phyloP scores from a whole-genome alignment of 2,888 invertebrate genomes.

The Pachydiplax longipennis region DNA sequence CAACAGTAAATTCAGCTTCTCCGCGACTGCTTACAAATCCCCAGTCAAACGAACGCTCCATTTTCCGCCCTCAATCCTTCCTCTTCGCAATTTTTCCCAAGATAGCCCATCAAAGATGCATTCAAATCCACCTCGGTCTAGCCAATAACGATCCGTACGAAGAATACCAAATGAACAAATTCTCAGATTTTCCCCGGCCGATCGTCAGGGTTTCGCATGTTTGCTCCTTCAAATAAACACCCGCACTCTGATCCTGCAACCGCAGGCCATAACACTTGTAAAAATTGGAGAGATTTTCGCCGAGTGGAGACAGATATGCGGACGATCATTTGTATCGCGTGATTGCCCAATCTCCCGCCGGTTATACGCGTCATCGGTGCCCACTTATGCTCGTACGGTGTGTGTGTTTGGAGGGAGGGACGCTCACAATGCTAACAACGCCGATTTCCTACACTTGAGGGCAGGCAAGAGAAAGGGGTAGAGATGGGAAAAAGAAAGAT shows the following conservation, averaged over 20 bases:
- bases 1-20: too few relatives aligned
- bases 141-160: background rate
- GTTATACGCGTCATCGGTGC: background rate
- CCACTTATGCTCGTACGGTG: background rate
- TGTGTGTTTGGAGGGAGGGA: background rate
- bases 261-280: background rate
- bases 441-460: background rate
- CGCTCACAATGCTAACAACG: background rate
- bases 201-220: background rate
- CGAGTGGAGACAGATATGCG: background rate
- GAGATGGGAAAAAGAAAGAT: background rate
- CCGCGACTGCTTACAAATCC: too few relatives aligned
- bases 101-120: background rate
- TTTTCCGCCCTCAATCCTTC: background rate
- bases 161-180: background rate
- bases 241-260: background rate
- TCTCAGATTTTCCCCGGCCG: background rate
- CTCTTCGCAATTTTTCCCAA: background rate
- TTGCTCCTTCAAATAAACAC: background rate
- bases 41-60: too few relatives aligned
- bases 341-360: background rate
- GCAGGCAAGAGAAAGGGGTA: background rate
- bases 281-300: background rate
- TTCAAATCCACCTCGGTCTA: background rate
- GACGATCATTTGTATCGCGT: background rate